Evolutionary conservation across 53 echinoderm and acorn worm species (phyloP), one percentile per base, ranked within the genome.

Genomic region (Pentamera pediparva): DNA sequence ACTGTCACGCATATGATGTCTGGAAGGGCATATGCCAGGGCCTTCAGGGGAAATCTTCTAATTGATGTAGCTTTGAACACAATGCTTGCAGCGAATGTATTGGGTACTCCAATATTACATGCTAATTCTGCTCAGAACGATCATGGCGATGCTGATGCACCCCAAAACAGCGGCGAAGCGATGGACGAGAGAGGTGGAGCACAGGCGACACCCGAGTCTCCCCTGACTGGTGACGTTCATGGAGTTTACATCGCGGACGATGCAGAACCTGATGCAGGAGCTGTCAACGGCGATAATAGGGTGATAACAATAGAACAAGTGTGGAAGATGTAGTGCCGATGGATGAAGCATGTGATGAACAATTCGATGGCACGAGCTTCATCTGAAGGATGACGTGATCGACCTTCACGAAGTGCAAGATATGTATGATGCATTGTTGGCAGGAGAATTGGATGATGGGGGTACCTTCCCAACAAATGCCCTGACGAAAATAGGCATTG

Each of bases 31-130:
- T 32, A 33, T 67, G 32, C 69, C 15, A 37, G 69, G 40, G 69
- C 69, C 6, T n/a, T 67, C 18, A 18, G 69, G n/a, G 69, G 29
- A 18, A 39, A 67, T 27, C 24, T 78, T 2, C 50, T 65, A 6
- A 60, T 76, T n/a, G 78, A 45, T 32, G 36, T 50, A 48, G 78
- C 50, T 3, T 41, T 78, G 5, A 41, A 48, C 20, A n/a, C n/a
- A n/a, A n/a, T n/a, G n/a, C n/a, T n/a, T n/a, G 58, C 58, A n/a
- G 58, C 58, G 21, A 22, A 57, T 15, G 24, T 57, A 24, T 57
- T 57, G 12, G 58, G n/a, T n/a, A n/a, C n/a, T n/a, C n/a, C n/a
- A n/a, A n/a, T n/a, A n/a, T n/a, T n/a, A n/a, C n/a, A n/a, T n/a
- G n/a, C n/a, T n/a, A n/a, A n/a, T n/a, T n/a, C n/a, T n/a, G n/a